Base-by-base conservation (phyloP, 2,113 vertebrate genomes). In the Sebastes fasciatus region DNA sequence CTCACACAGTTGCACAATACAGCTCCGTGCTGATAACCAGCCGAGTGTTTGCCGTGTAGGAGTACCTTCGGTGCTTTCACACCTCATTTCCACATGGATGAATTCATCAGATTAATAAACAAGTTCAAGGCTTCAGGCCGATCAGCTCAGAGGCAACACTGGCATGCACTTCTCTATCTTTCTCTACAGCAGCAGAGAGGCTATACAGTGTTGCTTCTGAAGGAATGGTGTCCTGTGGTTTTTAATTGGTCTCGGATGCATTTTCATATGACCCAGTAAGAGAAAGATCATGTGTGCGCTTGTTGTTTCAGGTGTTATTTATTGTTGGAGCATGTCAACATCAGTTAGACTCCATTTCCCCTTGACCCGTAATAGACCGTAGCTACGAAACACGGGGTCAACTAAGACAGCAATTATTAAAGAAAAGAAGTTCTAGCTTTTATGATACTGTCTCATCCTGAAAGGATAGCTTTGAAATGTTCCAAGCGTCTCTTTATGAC, bases 261-360 rank as follows among this genome's bases (percentile, higher is more conserved):
- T 83, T 70, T 52, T 74, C 52, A 75, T 43, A 54, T 54, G 75
- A 81, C 68, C 65, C 73, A 49, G 71, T 14, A 40, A 72, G 16
- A 62, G 63, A 72, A 69, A 73, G 54, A 76, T 43, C 6, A 46
- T 21, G 61, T 74, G 60, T 54, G 34, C 0, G 10, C 65, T 52
- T 80, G 77, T 88, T 82, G 72, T 81, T 82, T 83, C 82, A 84
- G 83, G 78, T 84, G 84, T 43, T 74, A 75, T 84, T 85, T 89
- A 73, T 74, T 79, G 69, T 64, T 54, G 49, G 40, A 81, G 74
- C 40, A 23, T 66, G 46, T 74, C 73, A 80, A 83, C 74, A 80
- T 26, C 71, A 76, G 51, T 67, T 14, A 51, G 66, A 67, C 23
- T 79, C 21, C 49, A n/a, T 23, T 71, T 76, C 23, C 79, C 52